Percentiles rank a stretch among this genome's conserved stretches.
Evolutionary conservation across 2,797 vertebrate genomes (phyloP).

Genomic region (Microchirus variegatus): DNA sequence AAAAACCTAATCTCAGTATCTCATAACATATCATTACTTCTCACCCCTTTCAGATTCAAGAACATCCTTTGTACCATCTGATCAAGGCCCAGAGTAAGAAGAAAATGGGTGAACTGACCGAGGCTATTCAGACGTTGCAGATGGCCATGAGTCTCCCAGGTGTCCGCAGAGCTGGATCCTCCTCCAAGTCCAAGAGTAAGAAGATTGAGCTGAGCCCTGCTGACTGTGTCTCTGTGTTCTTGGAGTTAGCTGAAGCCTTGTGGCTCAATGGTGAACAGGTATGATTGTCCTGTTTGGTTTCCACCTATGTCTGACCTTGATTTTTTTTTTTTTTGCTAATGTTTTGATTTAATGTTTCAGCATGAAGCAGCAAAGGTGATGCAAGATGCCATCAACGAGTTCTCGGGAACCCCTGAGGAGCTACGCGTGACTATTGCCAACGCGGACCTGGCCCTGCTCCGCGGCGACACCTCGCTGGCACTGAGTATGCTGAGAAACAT

Average conservation of each 20-base stretch:
- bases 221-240: conserved; percentile 90
- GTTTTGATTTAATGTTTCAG: conserved; percentile 71
- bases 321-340: neutral
- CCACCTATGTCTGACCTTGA: neutral
- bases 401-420: conserved; percentile 93
- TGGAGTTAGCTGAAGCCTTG: conserved; percentile 92
- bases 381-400: conserved; percentile 97
- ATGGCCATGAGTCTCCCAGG: conserved; percentile 94
- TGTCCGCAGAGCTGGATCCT: conserved; percentile 81
- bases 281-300: conserved; percentile 11
- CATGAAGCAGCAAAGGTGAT: conserved; percentile 96
- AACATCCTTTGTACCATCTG: conserved; percentile 94
- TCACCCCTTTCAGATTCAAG: conserved; percentile 84
- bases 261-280: conserved; percentile 94
- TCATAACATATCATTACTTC: conserved; percentile 1
- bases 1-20: too few relatives aligned
- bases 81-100: conserved; percentile 94
- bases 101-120: conserved; percentile 88
- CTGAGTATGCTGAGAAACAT: conserved; percentile 92
- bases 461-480: conserved; percentile 91
- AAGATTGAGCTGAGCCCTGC: conserved; percentile 84
- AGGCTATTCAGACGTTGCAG: conserved; percentile 94
- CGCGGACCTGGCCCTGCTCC: conserved; percentile 89
- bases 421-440: conserved; percentile 92
- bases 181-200: conserved; percentile 84